Conservation (phyloP, 1,140 invertebrate genomes). For the Psix sp. region DNA sequence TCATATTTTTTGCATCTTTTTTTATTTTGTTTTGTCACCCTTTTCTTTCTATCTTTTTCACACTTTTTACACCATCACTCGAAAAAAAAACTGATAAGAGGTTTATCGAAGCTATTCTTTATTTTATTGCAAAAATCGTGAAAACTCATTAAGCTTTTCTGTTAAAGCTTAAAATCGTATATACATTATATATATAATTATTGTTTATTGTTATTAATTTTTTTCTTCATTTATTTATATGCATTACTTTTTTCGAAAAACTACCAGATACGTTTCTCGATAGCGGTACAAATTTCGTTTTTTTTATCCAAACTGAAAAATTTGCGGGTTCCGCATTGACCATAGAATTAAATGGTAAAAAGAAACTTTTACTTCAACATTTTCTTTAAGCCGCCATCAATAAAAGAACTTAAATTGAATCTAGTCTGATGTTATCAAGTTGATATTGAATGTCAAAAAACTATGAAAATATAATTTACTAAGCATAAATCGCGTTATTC, state of each 20-base stretch:
- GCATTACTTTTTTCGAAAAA: conserved; percentile 7
- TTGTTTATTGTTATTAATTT: conserved; percentile 21
- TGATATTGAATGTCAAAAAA: not conserved
- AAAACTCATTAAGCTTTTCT: conserved; percentile 21
- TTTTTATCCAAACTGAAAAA: conserved; percentile 7
- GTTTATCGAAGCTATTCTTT: too few relatives aligned
- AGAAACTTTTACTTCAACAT: conserved; percentile 34
- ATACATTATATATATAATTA: too few relatives aligned
- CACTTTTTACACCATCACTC: conserved; percentile 23
- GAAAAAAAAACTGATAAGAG: too few relatives aligned
- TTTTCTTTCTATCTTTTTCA: conserved; percentile 4
- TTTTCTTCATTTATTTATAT: conserved; percentile 25
- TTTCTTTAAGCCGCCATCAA: conserved; percentile 2
- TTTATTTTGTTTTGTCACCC: not conserved
- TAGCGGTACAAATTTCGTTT: conserved; percentile 9
- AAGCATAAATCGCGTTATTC: conserved; percentile 13
- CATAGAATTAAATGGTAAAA: conserved; percentile 20
- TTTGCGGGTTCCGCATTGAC: not conserved
- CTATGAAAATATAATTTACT: conserved; percentile 14
- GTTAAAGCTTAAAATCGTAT: too few relatives aligned
- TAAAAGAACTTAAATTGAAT: conserved; percentile 5
- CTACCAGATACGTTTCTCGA: conserved; percentile 6
- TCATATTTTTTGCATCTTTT: not conserved
- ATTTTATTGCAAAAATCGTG: conserved; percentile 36
- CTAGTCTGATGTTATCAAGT: too few relatives aligned